These are phyloP conservation scores for Cylloceria caligata DNA, from an alignment of 2,888 invertebrate species.

Conservation along the genomic window DNA sequence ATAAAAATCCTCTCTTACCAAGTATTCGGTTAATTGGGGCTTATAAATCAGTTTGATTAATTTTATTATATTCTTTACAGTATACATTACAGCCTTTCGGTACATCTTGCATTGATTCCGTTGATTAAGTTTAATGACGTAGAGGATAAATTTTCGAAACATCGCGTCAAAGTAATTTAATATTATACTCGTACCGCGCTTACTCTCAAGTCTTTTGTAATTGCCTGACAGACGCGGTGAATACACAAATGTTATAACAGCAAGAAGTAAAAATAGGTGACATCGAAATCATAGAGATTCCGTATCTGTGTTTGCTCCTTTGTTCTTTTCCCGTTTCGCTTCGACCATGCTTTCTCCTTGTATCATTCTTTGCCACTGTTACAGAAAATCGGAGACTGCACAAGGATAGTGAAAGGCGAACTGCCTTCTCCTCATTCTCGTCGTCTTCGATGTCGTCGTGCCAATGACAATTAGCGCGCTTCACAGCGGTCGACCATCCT, in stretches of 20 bases:
- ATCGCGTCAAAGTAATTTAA: not conserved
- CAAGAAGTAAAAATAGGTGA: not conserved
- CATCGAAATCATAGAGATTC: constrained; percentile 36
- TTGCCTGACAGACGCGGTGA: not conserved
- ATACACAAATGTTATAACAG: not conserved
- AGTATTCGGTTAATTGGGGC: too few species aligned
- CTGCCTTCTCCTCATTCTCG: constrained; percentile 36
- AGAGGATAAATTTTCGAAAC: not conserved
- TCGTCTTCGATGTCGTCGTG: constrained; percentile 57
- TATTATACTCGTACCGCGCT: too few species aligned
- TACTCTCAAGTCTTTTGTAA: not conserved
- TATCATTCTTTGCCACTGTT: constrained; percentile 51
- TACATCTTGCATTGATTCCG: not conserved
- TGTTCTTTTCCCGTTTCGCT: constrained; percentile 25
- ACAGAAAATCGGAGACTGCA: constrained; percentile 35
- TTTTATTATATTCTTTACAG: too few species aligned
- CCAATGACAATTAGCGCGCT: constrained; percentile 74
- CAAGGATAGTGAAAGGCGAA: constrained; percentile 8
- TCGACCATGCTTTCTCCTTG: constrained; percentile 28
- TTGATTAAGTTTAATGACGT: not conserved
- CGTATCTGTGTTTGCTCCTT: constrained; percentile 13
- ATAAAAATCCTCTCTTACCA: too few species aligned
- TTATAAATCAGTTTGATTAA: too few species aligned
- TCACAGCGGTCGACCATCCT: constrained; percentile 73
- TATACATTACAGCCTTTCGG: too few species aligned